Evolutionary conservation across 2,113 vertebrate species (phyloP).

Genomic region (Calyptommatus sinebrachiatus): DNA sequence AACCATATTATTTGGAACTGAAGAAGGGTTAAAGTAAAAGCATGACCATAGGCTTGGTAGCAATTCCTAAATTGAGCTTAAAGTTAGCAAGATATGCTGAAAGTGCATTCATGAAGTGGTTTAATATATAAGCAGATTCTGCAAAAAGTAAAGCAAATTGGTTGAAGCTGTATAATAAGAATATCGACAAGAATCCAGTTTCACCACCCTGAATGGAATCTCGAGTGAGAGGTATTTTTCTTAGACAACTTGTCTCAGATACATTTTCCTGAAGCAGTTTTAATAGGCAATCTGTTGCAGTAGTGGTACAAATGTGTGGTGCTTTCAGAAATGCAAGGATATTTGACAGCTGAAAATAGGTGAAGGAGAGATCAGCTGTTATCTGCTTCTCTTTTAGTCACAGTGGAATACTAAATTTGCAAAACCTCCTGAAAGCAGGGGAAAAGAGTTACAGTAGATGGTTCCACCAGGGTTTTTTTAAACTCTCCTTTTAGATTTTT

Average conservation of each 20-base stretch:
- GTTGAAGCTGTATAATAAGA: neutral
- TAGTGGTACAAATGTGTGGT: neutral
- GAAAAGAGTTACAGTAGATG: neutral
- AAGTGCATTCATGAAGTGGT: slow-evolving; percentile 1
- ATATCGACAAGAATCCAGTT: neutral
- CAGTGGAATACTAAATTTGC: neutral
- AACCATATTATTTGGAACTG: no score
- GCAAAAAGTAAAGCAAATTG: neutral
- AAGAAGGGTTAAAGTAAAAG: no score
- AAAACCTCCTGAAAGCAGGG: neutral
- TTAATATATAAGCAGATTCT: neutral
- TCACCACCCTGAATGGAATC: neutral
- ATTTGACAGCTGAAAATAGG: neutral
- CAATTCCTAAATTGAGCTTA: neutral
- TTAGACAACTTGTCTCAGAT: neutral
- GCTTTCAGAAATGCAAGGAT: neutral
- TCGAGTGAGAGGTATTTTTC: neutral
- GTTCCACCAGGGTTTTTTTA: slow-evolving; percentile 39
- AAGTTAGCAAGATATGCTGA: neutral
- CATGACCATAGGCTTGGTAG: no score
- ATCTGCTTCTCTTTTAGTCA: neutral
- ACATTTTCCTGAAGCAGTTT: neutral
- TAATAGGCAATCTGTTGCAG: neutral
- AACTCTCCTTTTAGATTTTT: slow-evolving; percentile 35
- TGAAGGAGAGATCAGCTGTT: neutral